Base-by-base conservation (phyloP, 2,797 vertebrate genomes). In the Darevskia nairensis region DNA sequence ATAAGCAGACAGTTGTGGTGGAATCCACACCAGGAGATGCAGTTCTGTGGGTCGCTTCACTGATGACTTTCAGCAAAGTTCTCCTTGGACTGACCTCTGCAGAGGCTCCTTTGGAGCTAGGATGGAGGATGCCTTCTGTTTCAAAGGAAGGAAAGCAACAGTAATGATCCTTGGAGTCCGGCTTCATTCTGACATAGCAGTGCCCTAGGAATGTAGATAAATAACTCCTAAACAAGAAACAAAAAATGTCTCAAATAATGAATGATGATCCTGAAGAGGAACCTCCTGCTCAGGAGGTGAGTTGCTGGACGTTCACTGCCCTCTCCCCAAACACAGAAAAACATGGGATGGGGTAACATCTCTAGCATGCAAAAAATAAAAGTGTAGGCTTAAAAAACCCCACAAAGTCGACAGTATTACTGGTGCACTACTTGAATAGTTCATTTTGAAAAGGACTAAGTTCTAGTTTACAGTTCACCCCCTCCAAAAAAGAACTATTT, bases 1-100 rank as follows among this genome's bases (percentile, higher is more conserved):
- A 86, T 74, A 84, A 80, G n/a, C 78, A 44, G 68, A 19, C 25
- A 19, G n/a, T 68, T 90, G 81, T 90, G 75, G 69, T 35, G 81
- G 55, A 39, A 74, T 61, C 10, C 1, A n/a, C 29, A 59, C 5
- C 25, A 9, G 11, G 72, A n/a, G n/a, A 35, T 89, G 4, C 44
- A 46, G 19, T 4, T 68, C 83, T 17, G n/a, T 8, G 61, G 55
- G 25, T 17, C 1, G 21, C 2, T 21, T 74, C 27, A 27, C 29
- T 61, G 74, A 11, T 10, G n/a, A 8, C 41, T 78, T 32, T 15
- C 75, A 78, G 61, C n/a, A 50, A 68, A 35, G 44, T 85, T 66
- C 32, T 13, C 41, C 66, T 66, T 85, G 13, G 68, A 21, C 29
- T 8, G 15, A 66, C 41, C 71, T 77, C 19, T 39, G 1, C 71